Evolutionary conservation across 2,888 invertebrate species (phyloP), one percentile per base, ranked within the genome.

Genomic region (Ennomos erosarius): DNA sequence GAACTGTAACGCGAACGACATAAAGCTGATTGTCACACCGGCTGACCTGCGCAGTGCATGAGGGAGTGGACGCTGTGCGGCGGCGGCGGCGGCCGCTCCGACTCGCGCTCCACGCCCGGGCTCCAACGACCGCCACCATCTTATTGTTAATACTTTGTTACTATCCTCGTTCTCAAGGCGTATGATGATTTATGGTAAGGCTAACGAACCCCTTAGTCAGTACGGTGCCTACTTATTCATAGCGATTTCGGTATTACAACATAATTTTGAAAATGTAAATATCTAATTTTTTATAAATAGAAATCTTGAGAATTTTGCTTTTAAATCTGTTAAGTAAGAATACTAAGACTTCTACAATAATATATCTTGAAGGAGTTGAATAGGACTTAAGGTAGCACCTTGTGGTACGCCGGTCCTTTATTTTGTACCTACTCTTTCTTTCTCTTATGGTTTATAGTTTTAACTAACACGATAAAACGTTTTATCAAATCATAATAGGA

Each of bases 1-100:
- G 63, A 55, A 59, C 71, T 64, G 67, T 64, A 66, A 13, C 9
- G 49, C 12, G 34, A 16, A 54, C 42, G 42, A 38, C 35, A 35
- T 35, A 59, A 59, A 61, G 59, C 58, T 45, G 50, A 38, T 55
- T 42, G 36, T 43, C 53, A 49, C 58, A 44, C 45, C 43, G 52
- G 13, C 84, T 82, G 77, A 95, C 96, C 96, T 93, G 97, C 96
- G 95, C 96, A 96, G 89, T 97, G 96, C 93, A 97, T 95, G 82
- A 97, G 94, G 84, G 89, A 93, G 91, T 87, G 93, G 87, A 93
- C 92, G 78, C 82, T 80, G 83, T 87, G 92, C 68, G 95, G 95
- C 77, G 95, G 96, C 74, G 95, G 95, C 81, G 96, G 96, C 74
- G 96, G 96, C 65, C 96, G 94, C 84, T 95, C 94, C 84, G 89